Base-by-base conservation (phyloP, 2,797 vertebrate genomes). In the Aulostomus chinensis region DNA sequence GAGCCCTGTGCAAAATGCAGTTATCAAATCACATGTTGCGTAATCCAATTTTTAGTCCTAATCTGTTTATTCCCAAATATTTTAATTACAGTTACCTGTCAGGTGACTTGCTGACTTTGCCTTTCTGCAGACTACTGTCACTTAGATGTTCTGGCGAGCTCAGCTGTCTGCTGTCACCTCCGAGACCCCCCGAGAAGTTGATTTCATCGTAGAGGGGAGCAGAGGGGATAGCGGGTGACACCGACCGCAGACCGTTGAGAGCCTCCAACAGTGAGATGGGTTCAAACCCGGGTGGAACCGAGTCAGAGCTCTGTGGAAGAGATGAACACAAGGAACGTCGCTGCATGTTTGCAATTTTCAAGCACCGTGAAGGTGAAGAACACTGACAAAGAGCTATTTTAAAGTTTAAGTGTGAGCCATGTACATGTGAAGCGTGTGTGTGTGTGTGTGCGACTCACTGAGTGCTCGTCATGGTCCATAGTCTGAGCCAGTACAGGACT, bases 211-310 rank as follows among this genome's bases (percentile, higher is more conserved):
- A 98, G 2, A 98, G 92, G 0, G 97, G 96, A 1, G 94, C 96
- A 0, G 94, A 94, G 0, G 96, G 96, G 46, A 95, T 84, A 56
- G 89, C 80, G 0, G 96, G 94, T 2, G 97, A 96, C 46, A 92
- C 76, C 0, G 97, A 93, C 12, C 92, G 88, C 17, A 96, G 90
- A 15, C 97, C 97, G 0, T 99, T 99, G 77, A 99, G 87, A 0
- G 97, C 97, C 73, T 99, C 97, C 6, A 99, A 84, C 73, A 99
- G 78, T 0, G 97, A 99, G 76, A 99, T 96, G 72, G 97, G 97
- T 76, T 99, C 97, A 1, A 97, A 99, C 63, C 97, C 97, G 0
- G 96, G 93, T 7, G 97, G 97, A 67, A 98, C 88, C 0, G 95
- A 95, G 85, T 99, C 97, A 0, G 96, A 87, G 70, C 86, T 91